Percentiles rank a stretch among this genome's conserved stretches.
phyloP scores from a whole-genome alignment of 2,113 vertebrate genomes.

The Spea bombifrons region DNA sequence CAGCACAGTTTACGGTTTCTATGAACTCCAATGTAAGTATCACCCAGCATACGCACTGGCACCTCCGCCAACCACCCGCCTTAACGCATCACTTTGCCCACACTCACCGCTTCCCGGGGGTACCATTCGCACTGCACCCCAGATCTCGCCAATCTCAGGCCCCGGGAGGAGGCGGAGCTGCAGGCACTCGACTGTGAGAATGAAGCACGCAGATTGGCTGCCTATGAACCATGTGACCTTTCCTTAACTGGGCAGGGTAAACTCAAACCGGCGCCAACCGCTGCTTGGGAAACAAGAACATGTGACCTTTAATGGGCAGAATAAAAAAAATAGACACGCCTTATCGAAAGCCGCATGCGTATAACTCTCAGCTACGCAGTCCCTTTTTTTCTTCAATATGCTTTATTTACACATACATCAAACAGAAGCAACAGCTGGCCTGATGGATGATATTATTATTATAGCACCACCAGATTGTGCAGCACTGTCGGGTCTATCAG shows the following conservation, averaged over 20 bases:
- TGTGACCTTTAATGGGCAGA: neutral
- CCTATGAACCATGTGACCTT: neutral
- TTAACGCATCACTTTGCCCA: too few relatives aligned
- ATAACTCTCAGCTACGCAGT: too few relatives aligned
- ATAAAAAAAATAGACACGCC: too few relatives aligned
- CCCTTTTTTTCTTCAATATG: neutral
- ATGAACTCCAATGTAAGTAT: neutral
- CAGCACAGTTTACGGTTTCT: too few relatives aligned
- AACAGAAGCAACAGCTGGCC: too few relatives aligned
- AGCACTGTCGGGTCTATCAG: too few relatives aligned
- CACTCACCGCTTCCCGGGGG: neutral
- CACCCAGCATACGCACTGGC: neutral
- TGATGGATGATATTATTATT: too few relatives aligned
- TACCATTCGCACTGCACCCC: neutral
- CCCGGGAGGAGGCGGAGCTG: constrained; percentile 34
- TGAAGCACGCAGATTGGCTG: constrained; percentile 5
- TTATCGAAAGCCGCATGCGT: too few relatives aligned
- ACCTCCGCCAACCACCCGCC: neutral
- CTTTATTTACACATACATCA: neutral
- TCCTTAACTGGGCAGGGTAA: constrained; percentile 9
- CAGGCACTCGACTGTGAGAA: constrained; percentile 13
- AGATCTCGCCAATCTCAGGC: constrained; percentile 29
- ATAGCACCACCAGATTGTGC: too few relatives aligned
- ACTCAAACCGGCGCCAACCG: constrained; percentile 39
- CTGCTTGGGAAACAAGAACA: neutral